Conservation (phyloP, 2,888 invertebrate genomes). For the Drosophila macrospina region DNA sequence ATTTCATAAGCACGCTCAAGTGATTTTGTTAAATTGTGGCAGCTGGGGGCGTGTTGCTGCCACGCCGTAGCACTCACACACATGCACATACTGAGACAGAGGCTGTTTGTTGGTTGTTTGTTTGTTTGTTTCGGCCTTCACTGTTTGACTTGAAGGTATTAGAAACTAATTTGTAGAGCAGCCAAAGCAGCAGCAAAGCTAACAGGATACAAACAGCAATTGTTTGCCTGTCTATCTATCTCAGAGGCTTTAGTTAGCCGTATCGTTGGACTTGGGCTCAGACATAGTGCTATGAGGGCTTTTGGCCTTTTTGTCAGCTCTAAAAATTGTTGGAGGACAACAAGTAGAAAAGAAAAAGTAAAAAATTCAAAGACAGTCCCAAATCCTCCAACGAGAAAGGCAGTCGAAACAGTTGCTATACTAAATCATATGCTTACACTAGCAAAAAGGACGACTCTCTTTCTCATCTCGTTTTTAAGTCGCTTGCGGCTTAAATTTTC, state of each 20-base stretch:
- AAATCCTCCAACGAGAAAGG: constrained; percentile 59
- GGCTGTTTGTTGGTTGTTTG: constrained; percentile 41
- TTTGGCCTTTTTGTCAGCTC: constrained; percentile 59
- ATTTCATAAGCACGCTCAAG: constrained; percentile 65
- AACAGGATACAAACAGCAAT: constrained; percentile 74
- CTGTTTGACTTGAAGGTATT: constrained; percentile 81
- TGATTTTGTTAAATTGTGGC: constrained; percentile 65
- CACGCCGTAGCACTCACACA: constrained; percentile 8
- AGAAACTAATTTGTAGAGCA: constrained; percentile 79
- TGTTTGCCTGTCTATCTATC: constrained; percentile 78
- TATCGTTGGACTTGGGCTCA: constrained; percentile 29
- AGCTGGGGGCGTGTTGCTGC: constrained; percentile 39
- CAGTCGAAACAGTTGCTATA: constrained; percentile 33
- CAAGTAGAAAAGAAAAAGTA: constrained; percentile 24
- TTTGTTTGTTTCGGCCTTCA: constrained; percentile 56
- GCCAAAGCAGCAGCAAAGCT: constrained; percentile 57
- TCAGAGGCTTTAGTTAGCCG: constrained; percentile 66
- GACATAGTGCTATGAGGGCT: constrained; percentile 25
- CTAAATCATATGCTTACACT: constrained; percentile 71
- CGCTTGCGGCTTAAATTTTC: constrained; percentile 80
- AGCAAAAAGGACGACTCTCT: constrained; percentile 11
- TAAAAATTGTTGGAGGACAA: constrained; percentile 37
- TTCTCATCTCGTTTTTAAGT: constrained; percentile 72
- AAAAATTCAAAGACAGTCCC: constrained; percentile 56
- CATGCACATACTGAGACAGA: constrained; percentile 12